These are phyloP conservation scores for Cervus canadensis DNA, from an alignment of 2,113 vertebrate genomes.

Conservation along the genomic window DNA sequence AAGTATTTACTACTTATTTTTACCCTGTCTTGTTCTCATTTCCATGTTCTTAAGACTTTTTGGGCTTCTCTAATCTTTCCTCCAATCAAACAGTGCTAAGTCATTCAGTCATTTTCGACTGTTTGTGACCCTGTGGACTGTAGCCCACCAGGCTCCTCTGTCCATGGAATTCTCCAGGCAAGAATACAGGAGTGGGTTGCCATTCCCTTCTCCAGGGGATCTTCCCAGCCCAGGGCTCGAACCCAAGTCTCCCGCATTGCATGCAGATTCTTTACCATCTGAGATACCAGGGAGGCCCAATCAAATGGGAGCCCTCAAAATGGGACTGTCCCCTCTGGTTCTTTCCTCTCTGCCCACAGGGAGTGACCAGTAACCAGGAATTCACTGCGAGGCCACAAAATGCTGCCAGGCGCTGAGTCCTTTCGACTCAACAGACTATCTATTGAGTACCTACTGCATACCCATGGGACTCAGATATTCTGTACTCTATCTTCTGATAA, in stretches of 20 bases:
- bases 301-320: not conserved
- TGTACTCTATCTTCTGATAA: not conserved
- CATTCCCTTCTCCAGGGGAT: not conserved
- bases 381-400: not conserved
- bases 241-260: not conserved
- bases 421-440: not conserved
- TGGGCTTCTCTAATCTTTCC: not conserved
- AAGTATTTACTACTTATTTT: not conserved
- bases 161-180: not conserved
- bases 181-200: not conserved
- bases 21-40: not conserved
- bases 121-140: not conserved
- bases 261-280: not conserved
- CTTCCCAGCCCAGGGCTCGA: not conserved
- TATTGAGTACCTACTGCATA: not conserved
- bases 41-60: not conserved
- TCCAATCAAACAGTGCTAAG: not conserved
- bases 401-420: not conserved
- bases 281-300: not conserved
- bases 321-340: not conserved
- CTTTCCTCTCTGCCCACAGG: not conserved
- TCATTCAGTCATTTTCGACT: not conserved
- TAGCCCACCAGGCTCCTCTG: not conserved
- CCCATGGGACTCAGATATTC: not conserved
- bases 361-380: not conserved